Evolutionary conservation across 2,113 vertebrate genomes (phyloP), one percentile per base, ranked within the genome.

Genomic region (Halichoerus grypus): DNA sequence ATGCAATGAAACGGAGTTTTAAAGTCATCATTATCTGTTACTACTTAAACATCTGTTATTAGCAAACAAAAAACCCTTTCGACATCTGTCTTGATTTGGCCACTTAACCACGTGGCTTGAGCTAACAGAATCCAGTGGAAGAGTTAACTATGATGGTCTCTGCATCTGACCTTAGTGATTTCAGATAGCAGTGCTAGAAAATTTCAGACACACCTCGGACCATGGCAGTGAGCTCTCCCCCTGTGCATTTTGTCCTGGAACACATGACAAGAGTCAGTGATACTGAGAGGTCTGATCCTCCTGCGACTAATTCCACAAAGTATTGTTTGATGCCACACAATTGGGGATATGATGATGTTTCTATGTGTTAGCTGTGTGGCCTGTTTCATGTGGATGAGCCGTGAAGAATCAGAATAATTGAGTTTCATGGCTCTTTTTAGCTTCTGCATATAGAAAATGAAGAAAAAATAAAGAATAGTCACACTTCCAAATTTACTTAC

Each of bases 401-500:
- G 42, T 12, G 33, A 55, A 42, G 24, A 94, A 24, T 71, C 12
- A 67, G 31, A 51, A 95, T 39, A 82, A 93, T 31, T 93, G 49
- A 91, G 81, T 65, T 77, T 57, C 16, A 71, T 42, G 36, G 15
- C 19, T 84, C 16, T 76, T 85, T 57, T 53, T n/a, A 81, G 33
- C 9, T 84, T 87, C 7, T 94, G 33, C 14, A 39, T 81, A 7
- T 12, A 80, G 3, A 46, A 91, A 74, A 92, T 12, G 21, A 61
- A 76, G 8, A 55, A n/a, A 65, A 53, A n/a, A 16, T 13, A 63
- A 67, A 69, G 10, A 39, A 46, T 67, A 67, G 46, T 0, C 12
- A 82, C 1, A 79, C 12, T 59, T 85, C n/a, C 22, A 89, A 77
- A 89, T 89, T 67, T 46, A 72, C 1, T 79, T 87, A 31, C 0